Base-by-base conservation (phyloP, 2,113 vertebrate genomes). In the Ceyx margarethae region DNA sequence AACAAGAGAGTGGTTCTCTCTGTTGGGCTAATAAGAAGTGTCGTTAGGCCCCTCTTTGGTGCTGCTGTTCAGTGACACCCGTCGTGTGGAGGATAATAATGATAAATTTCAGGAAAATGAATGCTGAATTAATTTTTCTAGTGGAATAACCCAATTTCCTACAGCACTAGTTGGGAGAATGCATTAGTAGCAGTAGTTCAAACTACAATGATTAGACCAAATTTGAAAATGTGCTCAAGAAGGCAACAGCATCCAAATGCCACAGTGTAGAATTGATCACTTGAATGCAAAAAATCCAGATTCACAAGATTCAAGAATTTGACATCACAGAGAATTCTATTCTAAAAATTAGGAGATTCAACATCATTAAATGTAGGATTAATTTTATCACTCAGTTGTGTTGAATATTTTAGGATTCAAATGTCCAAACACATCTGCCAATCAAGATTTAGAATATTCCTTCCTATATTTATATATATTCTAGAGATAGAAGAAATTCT, bases 341-440 rank as follows among this genome's bases (percentile, higher is more conserved):
- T 74, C 42, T 84, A 61, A 95, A 56, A 68, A 37, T 53, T 21
- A 46, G 12, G 53, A 76, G 25, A 67, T 75, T 81, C 42, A 76
- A 33, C 8, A n/a, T 69, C 89, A 94, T 89, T 94, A 93, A 92
- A 68, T 50, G 54, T 42, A 84, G 69, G 53, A 95, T 93, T 89
- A 91, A 4, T 25, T 78, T 76, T 75, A 72, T 84, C 66, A 56
- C 26, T 72, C 53, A 53, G 11, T 67, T 78, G 15, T 40, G 6
- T 31, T 61, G 57, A 29, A 53, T 87, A 78, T 89, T 90, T 89
- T 87, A 86, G 57, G 62, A 65, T 75, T 72, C 22, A 43, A 46
- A 87, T 54, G 35, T 87, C 75, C 31, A 66, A 89, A 26, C 3
- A 28, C 43, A 58, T 37, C 26, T 89, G 84, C 43, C 79, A 95